These are phyloP conservation scores for Stenurella melanura DNA, from an alignment of 2,888 invertebrate species.

Conservation along the genomic window DNA sequence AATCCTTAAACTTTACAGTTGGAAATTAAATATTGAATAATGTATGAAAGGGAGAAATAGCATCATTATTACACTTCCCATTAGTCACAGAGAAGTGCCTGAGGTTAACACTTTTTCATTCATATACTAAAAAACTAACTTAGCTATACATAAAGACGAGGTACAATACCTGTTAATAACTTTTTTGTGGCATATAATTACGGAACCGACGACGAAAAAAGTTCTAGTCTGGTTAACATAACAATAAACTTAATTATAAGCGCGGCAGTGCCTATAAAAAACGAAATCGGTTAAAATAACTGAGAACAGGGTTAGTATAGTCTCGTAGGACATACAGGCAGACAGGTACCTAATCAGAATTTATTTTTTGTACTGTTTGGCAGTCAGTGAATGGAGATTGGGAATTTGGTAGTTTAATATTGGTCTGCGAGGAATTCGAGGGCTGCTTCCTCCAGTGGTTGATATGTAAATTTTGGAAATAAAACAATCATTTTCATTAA, in stretches of 20 bases:
- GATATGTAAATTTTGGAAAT: background rate
- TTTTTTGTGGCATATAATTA: slow-evolving; percentile 52
- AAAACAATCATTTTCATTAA: background rate
- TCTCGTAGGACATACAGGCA: slow-evolving; percentile 43
- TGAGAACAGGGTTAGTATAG: slow-evolving; percentile 42
- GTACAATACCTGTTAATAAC: slow-evolving; percentile 50
- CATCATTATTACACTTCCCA: slow-evolving; percentile 5
- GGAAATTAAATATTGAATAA: slow-evolving; percentile 3
- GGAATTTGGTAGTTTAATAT: slow-evolving; percentile 52
- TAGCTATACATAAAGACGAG: slow-evolving; percentile 41
- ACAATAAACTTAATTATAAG: slow-evolving; percentile 59
- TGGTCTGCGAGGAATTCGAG: slow-evolving; percentile 14
- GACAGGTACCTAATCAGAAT: slow-evolving; percentile 50
- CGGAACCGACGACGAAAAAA: slow-evolving; percentile 44
- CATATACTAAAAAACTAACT: slow-evolving; percentile 35
- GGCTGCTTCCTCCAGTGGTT: slow-evolving; percentile 5
- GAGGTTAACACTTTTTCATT: slow-evolving; percentile 10
- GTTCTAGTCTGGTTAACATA: slow-evolving; percentile 56
- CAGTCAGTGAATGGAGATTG: slow-evolving; percentile 45
- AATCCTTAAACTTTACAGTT: background rate
- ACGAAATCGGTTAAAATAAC: slow-evolving; percentile 52
- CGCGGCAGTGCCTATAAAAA: slow-evolving; percentile 48
- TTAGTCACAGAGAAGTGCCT: slow-evolving; percentile 8
- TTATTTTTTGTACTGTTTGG: slow-evolving; percentile 43
- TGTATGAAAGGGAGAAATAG: background rate